Percentiles rank a stretch among this genome's conserved stretches.
phyloP scores from a whole-genome alignment of 2,888 invertebrate species.

The Allolobophora icterica region DNA sequence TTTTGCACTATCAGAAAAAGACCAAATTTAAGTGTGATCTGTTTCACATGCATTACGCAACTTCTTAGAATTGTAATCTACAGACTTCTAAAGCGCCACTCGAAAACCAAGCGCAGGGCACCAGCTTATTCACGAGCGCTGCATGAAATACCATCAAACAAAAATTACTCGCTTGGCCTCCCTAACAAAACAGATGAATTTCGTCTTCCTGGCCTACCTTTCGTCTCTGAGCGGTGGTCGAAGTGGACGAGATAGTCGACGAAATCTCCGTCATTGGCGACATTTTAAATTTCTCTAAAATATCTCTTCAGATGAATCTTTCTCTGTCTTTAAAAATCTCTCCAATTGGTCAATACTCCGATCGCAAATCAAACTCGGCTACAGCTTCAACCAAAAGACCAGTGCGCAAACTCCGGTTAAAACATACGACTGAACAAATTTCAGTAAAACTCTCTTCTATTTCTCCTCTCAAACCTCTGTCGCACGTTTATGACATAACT shows the following conservation, averaged over 20 bases:
- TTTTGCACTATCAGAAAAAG: too few relatives aligned
- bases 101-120: too few relatives aligned
- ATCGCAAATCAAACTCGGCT: neutral
- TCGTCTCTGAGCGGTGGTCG: constrained; percentile 18
- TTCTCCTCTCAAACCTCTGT: neutral
- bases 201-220: neutral
- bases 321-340: neutral
- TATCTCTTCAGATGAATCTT: neutral
- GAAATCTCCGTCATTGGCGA: constrained; percentile 21
- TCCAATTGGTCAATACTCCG: neutral
- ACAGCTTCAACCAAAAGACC: neutral
- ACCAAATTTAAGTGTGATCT: too few relatives aligned
- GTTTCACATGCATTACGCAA: too few relatives aligned
- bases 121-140: too few relatives aligned
- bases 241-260: constrained; percentile 9
- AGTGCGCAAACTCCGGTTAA: neutral
- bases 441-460: neutral
- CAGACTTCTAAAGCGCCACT: too few relatives aligned
- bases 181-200: too few relatives aligned
- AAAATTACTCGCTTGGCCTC: too few relatives aligned
- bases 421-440: neutral
- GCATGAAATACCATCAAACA: too few relatives aligned
- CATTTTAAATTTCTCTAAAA: neutral
- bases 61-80: too few relatives aligned
- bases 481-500: constrained; percentile 17